Evolutionary conservation across 2,888 invertebrate species (phyloP), one percentile per base, ranked within the genome.

Genomic region (Cephus nigrinus): DNA sequence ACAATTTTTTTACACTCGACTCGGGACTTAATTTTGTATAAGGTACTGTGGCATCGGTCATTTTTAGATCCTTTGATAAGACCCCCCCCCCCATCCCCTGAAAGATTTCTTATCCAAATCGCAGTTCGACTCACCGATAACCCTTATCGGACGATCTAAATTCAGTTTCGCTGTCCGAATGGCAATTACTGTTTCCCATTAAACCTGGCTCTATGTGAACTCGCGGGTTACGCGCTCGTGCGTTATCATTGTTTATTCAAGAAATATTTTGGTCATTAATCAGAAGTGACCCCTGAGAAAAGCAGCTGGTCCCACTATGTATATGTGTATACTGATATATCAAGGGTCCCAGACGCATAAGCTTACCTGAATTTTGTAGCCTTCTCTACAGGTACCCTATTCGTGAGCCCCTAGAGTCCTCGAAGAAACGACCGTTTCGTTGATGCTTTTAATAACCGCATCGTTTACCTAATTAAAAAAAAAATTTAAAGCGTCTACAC

Each of bases 191-290:
- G 3, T 75, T 40, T 75, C 33, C 75, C 71, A 77, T 77, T 77
- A 75, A 55, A 40, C 34, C 1, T 68, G 75, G 75, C 74, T 73
- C 79, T 76, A 68, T 71, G 31, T 75, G 75, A 80, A 78, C 75
- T 74, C 75, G 80, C 76, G 79, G 77, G 76, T 76, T 79, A 78
- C 71, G 69, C 55, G 73, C 76, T n/a, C 76, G 36, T 30, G 34
- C 23, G 79, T 83, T 86, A 87, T 87, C 88, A 87, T 88, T 89
- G 89, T 90, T 89, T 88, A 87, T 87, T 84, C 86, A 86, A 87
- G 85, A 90, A 89, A 88, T 89, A 90, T 89, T 87, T 86, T 84
- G 84, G 83, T 87, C 87, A 87, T 90, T 88, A 89, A 89, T 90
- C 89, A 89, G 85, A 85, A 85, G 82, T 82, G 35, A 12, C 3